Evolutionary conservation across 2,113 vertebrate genomes (phyloP), one percentile per base, ranked within the genome.

Genomic region (Antidorcas marsupialis): DNA sequence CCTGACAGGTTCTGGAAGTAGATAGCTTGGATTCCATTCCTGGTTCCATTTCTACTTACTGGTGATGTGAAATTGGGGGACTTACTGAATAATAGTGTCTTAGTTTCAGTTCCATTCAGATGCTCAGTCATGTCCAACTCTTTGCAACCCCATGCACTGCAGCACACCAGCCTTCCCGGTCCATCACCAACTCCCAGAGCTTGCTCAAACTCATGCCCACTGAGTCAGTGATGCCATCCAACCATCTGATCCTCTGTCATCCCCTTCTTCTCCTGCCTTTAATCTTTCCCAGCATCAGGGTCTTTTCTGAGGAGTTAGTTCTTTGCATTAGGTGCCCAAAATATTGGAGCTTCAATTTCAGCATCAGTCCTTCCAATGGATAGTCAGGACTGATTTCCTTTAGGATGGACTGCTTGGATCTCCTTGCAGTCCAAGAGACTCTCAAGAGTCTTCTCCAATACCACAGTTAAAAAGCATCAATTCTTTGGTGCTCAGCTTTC

Each of bases 61-160:
- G 28, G 30, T 64, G 27, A 74, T n/a, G 25, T 67, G 53, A 94
- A 50, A 2, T 25, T 47, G 28, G 39, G 21, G 9, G 43, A 74
- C 45, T 30, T 53, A 74, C 0, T 43, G 27, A 39, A 17, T 50
- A 62, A 64, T 12, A 57, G 2, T 6, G 21, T 23, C 25, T 93
- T 52, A 7, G 4, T 74, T 74, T 36, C n/a, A 71, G 8, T 71
- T 71, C n/a, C 21, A 9, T 36, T 71, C 67, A 74, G 71, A 39
- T 0, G 2, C 21, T 7, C 36, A 43, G 71, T 74, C 11, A 39
- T 74, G 21, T 43, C 36, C 0, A 1, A 23, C 71, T 43, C 21
- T 74, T 25, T 39, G 36, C 3, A 0, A 74, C 36, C 21, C 11
- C 71, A 74, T 39, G 21, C 5, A 74, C 71, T 43, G 36, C 5